phyloP scores from a whole-genome alignment of 2,888 invertebrate species.

The Chloroclysta siterata region DNA sequence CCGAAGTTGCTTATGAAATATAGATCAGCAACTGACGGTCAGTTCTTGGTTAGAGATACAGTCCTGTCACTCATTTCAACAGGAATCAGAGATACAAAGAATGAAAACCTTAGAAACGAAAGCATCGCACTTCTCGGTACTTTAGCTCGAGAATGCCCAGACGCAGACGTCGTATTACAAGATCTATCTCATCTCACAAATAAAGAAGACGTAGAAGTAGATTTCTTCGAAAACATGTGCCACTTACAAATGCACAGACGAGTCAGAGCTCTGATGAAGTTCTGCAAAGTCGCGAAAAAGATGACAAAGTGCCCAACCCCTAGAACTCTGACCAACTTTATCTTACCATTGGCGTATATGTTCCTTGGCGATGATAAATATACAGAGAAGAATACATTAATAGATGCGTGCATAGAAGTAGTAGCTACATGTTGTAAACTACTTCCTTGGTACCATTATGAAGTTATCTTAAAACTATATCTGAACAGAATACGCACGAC shows the following conservation, averaged over 20 bases:
- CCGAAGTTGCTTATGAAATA: conserved; percentile 86
- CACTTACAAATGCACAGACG: conserved; percentile 95
- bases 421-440: conserved; percentile 90
- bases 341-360: conserved; percentile 92
- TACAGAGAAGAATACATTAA: conserved; percentile 90
- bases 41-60: conserved; percentile 89
- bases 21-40: conserved; percentile 83
- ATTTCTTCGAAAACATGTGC: conserved; percentile 97
- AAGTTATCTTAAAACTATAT: conserved; percentile 92
- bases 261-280: conserved; percentile 92
- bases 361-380: conserved; percentile 92
- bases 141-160: conserved; percentile 89
- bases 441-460: conserved; percentile 96
- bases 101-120: conserved; percentile 91
- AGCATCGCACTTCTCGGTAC: conserved; percentile 91
- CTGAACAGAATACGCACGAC: conserved; percentile 89
- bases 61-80: conserved; percentile 89
- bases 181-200: conserved; percentile 89
- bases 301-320: conserved; percentile 86
- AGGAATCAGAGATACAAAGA: conserved; percentile 88
- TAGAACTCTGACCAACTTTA: conserved; percentile 91
- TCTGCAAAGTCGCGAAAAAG: conserved; percentile 87
- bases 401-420: conserved; percentile 94
- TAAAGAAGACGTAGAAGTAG: conserved; percentile 91
- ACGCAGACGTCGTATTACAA: conserved; percentile 88